Conservation (phyloP, 2,113 vertebrate genomes). For the Oostethus manadensis region DNA sequence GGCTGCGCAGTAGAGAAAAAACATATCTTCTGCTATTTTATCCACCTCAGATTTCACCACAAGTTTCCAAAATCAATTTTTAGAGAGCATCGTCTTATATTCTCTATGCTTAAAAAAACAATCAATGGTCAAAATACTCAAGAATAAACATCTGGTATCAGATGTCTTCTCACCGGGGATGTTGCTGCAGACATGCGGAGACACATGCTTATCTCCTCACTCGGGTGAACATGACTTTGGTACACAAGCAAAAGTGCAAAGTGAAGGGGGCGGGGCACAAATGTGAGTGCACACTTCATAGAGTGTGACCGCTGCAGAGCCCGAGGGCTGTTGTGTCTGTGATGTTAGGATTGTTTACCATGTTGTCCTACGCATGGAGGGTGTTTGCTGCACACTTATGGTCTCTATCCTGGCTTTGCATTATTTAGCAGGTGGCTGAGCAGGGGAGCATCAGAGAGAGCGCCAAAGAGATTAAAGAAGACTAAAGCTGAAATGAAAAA, state of each 20-base stretch:
- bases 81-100: no score
- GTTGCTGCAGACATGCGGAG: constrained; percentile 57
- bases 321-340: constrained; percentile 63
- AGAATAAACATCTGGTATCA: constrained; percentile 64
- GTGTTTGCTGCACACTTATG: constrained; percentile 62
- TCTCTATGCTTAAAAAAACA: no score
- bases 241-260: constrained; percentile 30
- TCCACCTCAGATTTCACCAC: no score
- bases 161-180: constrained; percentile 69
- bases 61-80: no score
- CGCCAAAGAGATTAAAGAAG: constrained; percentile 38
- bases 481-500: no score
- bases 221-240: constrained; percentile 58
- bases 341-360: constrained; percentile 67
- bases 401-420: constrained; percentile 44
- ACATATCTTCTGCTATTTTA: no score
- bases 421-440: constrained; percentile 64
- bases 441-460: constrained; percentile 41
- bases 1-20: no score
- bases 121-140: no score
- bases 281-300: constrained; percentile 40
- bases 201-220: constrained; percentile 70
- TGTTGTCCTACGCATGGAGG: constrained; percentile 62
- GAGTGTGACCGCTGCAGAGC: constrained; percentile 55
- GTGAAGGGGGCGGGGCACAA: background rate